Evolutionary conservation across 1,140 invertebrate species (phyloP), one percentile per base, ranked within the genome.

Genomic region (Drosophila burlai): DNA sequence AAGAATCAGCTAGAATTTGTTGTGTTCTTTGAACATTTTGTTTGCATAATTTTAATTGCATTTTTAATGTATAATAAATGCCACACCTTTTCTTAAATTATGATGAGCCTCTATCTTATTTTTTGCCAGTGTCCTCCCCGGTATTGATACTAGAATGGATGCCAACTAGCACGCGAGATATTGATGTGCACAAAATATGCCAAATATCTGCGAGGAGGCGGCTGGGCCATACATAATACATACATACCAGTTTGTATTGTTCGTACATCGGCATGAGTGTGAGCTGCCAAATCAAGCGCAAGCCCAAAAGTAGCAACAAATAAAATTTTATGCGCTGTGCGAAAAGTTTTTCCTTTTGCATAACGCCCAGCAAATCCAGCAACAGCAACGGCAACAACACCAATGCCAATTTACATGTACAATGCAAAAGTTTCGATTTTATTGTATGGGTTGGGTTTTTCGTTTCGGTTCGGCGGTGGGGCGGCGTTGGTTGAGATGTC

Each of bases 351-450:
- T 61, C 75, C 75, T 79, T 89, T 89, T 81, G 84, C 84, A 89
- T 89, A 89, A 89, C 79, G 80, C 58, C 67, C 66, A 76, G 81
- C 60, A 80, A 58, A 58, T 80, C 49, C 68, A 36, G 34, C 34
- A 36, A 45, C 36, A 66, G 68, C 49, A 52, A 47, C 31, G 64
- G 65, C 49, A 52, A 71, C 59, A 65, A 55, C 71, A 59, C 52
- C 24, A 84, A 81, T 79, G 75, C 57, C 85, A 89, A 89, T 90
- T 90, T 90, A 63, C 85, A 84, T 90, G 75, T 83, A 90, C 81
- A 90, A 90, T 90, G 84, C 80, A 87, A 90, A 90, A 90, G 85
- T 90, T 90, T 90, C 85, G 85, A 90, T 90, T 90, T 90, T 90
- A 90, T 90, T 90, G 85, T 90, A 75, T 76, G 78, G 65, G 73